Conservation (phyloP, 2,113 vertebrate genomes). For the Salvelinus fontinalis region DNA sequence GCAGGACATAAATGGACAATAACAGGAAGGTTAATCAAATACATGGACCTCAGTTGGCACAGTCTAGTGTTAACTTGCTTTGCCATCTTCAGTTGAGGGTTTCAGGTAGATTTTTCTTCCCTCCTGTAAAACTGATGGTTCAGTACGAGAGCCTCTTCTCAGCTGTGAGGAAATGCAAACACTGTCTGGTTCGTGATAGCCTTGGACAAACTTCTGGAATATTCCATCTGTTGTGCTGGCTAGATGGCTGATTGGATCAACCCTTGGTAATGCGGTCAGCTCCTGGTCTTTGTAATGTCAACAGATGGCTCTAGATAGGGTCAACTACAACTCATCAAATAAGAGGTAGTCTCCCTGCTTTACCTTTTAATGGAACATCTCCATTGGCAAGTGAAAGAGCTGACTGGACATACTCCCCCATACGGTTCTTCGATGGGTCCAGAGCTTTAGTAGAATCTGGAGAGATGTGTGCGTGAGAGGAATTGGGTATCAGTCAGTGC, state of each 20-base stretch:
- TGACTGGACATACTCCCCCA: neutral
- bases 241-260: conserved; percentile 3
- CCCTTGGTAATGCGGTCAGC: conserved; percentile 5
- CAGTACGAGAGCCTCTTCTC: neutral
- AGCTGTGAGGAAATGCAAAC: conserved; percentile 14
- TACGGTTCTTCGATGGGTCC: conserved; percentile 17
- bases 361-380: neutral
- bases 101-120: conserved; percentile 19
- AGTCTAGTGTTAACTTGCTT: conserved; percentile 4
- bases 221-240: conserved; percentile 25
- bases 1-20: conserved; percentile 35
- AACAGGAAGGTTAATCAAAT: conserved; percentile 31
- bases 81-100: neutral
- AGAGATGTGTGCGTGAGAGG: conserved; percentile 15
- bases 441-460: conserved; percentile 33
- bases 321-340: conserved; percentile 14
- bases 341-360: conserved; percentile 31
- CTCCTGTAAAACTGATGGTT: conserved; percentile 16
- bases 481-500: conserved; percentile 42
- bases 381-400: neutral
- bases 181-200: conserved; percentile 16
- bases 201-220: neutral
- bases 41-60: neutral
- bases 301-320: conserved; percentile 18
- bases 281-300: conserved; percentile 27